Base-by-base conservation (phyloP, 2,797 vertebrate species). In the Chiloscyllium punctatum region DNA sequence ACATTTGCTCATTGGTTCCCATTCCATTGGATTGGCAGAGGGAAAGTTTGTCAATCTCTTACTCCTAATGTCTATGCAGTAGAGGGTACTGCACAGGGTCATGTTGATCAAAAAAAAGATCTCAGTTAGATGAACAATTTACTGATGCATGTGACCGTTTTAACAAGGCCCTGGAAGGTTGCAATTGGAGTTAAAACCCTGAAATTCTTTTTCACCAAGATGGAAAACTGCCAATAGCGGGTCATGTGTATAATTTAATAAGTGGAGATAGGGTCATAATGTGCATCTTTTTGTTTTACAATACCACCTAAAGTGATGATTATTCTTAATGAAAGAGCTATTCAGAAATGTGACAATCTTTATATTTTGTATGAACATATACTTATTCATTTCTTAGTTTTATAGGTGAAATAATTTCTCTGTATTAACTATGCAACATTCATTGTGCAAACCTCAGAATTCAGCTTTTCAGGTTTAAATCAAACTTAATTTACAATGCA, bases 311-410 rank as follows among this genome's bases (percentile, higher is more conserved):
- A 84, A 25, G 82, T 48, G 42, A 84, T 37, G 4, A 82, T 82
- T 82, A 18, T 37, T 82, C 77, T 16, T n/a, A 11, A 91, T 91
- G 16, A 91, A 66, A 91, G 23, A 51, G 4, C 62, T 57, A 62
- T 66, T 4, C 6, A 33, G 87, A 90, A 18, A 57, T 57, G 88
- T 11, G 53, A 53, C n/a, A 30, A 91, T 84, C 88, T 57, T 62
- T 91, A 62, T 33, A 66, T 66, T 91, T 91, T n/a, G n/a, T 16
- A 91, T 66, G 87, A 91, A n/a, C n/a, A 23, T n/a, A 91, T 66
- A n/a, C 33, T 91, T 57, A 57, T 53, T 90, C 4, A 33, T 33
- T 91, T 57, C 51, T 91, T 57, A 57, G 13, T 91, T 48, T 48
- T 66, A 91, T 91, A 66, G 18, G 27, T 91, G 16, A 6, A 23